Percentiles rank a stretch among this genome's conserved stretches.
phyloP scores from a whole-genome alignment of 2,888 invertebrate genomes.

The Steromphala cineraria region DNA sequence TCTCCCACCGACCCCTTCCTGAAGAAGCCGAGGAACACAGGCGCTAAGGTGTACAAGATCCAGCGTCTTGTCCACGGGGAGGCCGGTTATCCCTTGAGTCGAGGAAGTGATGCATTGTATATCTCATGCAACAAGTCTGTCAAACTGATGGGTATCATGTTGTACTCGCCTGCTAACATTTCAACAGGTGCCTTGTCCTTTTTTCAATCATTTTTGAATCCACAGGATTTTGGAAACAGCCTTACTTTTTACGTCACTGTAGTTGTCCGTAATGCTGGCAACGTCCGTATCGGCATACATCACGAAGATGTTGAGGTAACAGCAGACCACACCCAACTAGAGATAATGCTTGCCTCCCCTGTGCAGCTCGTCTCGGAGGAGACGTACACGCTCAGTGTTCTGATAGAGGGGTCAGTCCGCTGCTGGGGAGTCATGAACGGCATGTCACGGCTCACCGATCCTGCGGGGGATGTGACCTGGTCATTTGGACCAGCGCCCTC shows the following conservation, averaged over 20 bases:
- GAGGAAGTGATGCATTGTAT: not conserved
- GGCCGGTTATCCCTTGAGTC: not conserved
- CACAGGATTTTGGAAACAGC: not conserved
- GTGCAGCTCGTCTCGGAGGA: not conserved
- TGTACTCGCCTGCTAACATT: conserved; percentile 3
- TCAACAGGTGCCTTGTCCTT: not conserved
- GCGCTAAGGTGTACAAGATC: not conserved
- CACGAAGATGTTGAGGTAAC: not conserved
- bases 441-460: not conserved
- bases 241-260: not conserved
- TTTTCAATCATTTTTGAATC: not conserved
- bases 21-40: not conserved
- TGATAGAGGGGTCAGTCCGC: not conserved
- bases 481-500: not conserved
- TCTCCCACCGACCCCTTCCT: not conserved
- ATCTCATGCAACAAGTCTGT: not conserved
- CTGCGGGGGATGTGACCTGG: not conserved
- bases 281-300: not conserved
- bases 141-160: not conserved
- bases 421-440: conserved; percentile 3
- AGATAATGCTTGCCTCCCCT: not conserved
- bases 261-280: not conserved
- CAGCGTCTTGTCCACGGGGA: not conserved
- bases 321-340: not conserved
- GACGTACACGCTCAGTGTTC: not conserved